These are phyloP conservation scores for Nesometra sesokonis DNA, from an alignment of 35 echinoderm and acorn worm genomes.

Conservation along the genomic window DNA sequence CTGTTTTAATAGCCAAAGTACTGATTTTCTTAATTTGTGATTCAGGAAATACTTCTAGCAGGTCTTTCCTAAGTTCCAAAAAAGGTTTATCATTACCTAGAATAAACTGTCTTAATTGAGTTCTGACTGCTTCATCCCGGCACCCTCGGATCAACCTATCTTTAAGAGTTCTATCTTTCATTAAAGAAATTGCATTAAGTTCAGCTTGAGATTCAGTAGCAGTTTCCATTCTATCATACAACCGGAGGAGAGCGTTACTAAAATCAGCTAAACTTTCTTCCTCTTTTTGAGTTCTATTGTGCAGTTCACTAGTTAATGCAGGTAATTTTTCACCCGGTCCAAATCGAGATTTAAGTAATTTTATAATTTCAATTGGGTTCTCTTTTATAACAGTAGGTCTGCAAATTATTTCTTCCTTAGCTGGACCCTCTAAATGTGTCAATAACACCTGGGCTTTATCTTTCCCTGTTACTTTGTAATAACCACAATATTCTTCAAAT, in stretches of 20 bases:
- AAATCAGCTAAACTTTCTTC: constrained; percentile 22
- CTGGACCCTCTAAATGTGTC: neutral
- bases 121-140: neutral
- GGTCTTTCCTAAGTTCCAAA: neutral
- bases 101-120: neutral
- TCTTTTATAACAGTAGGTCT: neutral
- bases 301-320: constrained; percentile 22
- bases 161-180: constrained; percentile 16
- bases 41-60: neutral
- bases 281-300: constrained; percentile 18
- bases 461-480: neutral
- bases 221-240: constrained; percentile 24
- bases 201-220: constrained; percentile 11
- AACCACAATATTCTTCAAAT: neutral
- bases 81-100: neutral
- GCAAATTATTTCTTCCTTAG: constrained; percentile 33
- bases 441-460: neutral
- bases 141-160: constrained; percentile 13
- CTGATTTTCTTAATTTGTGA: neutral
- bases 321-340: constrained; percentile 3
- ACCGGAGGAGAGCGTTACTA: constrained; percentile 20
- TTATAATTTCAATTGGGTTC: neutral
- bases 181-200: neutral
- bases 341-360: neutral
- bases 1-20: neutral